Evolutionary conservation across 2,113 vertebrate genomes (phyloP).

Genomic region (Calonectris borealis): DNA sequence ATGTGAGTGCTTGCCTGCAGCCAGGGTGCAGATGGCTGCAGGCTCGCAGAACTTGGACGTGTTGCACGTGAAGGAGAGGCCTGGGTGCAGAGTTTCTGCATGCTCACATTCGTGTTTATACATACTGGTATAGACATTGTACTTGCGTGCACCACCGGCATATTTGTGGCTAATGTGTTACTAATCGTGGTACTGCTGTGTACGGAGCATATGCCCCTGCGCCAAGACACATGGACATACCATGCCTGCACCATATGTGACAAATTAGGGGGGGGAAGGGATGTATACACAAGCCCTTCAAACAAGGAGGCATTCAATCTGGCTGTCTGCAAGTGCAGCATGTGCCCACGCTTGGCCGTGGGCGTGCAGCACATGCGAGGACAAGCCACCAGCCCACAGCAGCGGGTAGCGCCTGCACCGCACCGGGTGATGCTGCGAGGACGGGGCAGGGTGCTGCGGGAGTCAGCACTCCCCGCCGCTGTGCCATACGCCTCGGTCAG

Average conservation of each 20-base stretch:
- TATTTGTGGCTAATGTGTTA: not conserved
- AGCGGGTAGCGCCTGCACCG: rapidly evolving
- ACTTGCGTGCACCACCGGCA: not conserved
- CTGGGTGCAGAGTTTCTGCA: not conserved
- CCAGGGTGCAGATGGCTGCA: not conserved
- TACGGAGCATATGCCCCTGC: not conserved
- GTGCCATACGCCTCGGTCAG: slow-evolving; percentile 7
- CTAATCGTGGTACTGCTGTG: not conserved
- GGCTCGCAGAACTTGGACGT: rapidly evolving
- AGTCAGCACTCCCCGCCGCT: not conserved
- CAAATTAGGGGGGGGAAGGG: not conserved
- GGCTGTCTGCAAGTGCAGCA: not conserved
- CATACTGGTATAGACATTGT: not conserved
- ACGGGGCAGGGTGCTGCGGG: not conserved
- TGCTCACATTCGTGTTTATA: not conserved
- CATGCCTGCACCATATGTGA: not conserved
- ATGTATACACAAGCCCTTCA: not conserved
- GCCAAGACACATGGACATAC: not conserved
- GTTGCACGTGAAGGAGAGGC: not conserved
- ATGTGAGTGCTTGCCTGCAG: not conserved
- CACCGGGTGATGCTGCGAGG: not conserved
- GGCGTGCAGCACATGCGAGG: not conserved
- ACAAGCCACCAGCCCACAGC: not conserved
- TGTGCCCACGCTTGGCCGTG: not conserved
- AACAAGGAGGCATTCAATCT: not conserved